Percentiles rank a stretch among this genome's conserved stretches.
These are phyloP conservation scores for Apodemus agrarius DNA, from an alignment of 2,797 vertebrate species.

Conservation along the genomic window DNA sequence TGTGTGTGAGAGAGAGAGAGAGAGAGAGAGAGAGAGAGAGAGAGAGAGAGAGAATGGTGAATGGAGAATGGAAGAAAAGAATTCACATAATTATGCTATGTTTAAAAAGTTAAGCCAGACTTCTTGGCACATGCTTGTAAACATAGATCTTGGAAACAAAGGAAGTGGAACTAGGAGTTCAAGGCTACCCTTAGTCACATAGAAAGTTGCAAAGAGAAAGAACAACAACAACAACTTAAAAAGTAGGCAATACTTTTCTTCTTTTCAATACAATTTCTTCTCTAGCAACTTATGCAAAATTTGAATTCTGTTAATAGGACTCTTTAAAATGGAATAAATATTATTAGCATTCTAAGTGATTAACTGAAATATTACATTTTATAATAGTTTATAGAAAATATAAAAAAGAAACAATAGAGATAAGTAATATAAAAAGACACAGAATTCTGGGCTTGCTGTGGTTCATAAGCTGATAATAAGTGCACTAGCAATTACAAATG, in stretches of 20 bases:
- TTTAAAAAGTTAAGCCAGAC: not conserved
- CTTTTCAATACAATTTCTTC: not conserved
- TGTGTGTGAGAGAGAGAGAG: not conserved
- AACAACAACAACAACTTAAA: not conserved
- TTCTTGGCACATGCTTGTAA: not conserved
- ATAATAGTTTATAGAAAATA: constrained; percentile 17
- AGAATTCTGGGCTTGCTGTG: not conserved
- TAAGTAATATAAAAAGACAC: not conserved
- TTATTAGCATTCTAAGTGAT: constrained; percentile 32
- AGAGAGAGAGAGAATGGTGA: not conserved
- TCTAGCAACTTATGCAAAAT: not conserved
- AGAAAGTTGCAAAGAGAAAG: not conserved
- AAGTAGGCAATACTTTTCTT: no score
- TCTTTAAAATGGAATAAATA: constrained; percentile 32
- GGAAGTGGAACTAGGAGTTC: not conserved
- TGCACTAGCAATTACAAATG: constrained; percentile 32
- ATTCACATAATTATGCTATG: not conserved
- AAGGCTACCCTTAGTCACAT: not conserved
- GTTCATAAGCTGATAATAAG: constrained; percentile 48
- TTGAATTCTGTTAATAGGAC: constrained; percentile 1
- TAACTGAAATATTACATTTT: constrained; percentile 8
- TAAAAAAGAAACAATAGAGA: constrained; percentile 16
- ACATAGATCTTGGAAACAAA: not conserved
- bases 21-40: not conserved
- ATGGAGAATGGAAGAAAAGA: not conserved